Conservation (phyloP, 2,113 vertebrate genomes). For the Indri indri region DNA sequence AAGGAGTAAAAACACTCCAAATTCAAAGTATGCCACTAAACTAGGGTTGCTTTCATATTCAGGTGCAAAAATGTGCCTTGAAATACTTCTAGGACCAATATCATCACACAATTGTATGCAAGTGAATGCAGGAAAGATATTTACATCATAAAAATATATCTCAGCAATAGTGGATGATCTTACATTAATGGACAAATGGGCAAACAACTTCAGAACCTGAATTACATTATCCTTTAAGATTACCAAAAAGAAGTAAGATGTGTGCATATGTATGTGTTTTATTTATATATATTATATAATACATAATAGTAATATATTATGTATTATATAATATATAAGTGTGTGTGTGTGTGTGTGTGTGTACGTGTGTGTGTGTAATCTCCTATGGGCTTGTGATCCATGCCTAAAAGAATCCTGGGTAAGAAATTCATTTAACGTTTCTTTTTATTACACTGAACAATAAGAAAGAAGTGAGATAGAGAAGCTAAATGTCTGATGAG, state of each 20-base stretch:
- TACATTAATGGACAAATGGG: not conserved
- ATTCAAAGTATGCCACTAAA: slow-evolving; percentile 31
- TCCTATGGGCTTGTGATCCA: not conserved
- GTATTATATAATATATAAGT: no score
- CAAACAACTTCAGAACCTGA: not conserved
- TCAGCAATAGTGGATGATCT: not conserved
- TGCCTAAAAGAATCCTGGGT: not conserved
- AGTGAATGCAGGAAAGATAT: not conserved
- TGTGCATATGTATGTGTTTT: not conserved
- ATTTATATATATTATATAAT: no score
- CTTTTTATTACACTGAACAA: not conserved
- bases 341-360: not conserved
- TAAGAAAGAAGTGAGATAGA: not conserved
- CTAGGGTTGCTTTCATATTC: not conserved
- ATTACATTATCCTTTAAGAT: slow-evolving; percentile 16
- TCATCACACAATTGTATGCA: not conserved
- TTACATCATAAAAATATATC: not conserved
- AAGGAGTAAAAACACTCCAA: not conserved
- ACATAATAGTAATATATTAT: no score
- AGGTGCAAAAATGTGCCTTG: not conserved
- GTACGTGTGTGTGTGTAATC: not conserved
- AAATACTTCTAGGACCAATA: not conserved
- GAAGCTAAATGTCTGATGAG: not conserved
- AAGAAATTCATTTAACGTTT: not conserved
- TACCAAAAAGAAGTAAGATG: not conserved